Evolutionary conservation across 1,140 invertebrate species (phyloP), one percentile per base, ranked within the genome.

Genomic region (Trachelipus rathkii): DNA sequence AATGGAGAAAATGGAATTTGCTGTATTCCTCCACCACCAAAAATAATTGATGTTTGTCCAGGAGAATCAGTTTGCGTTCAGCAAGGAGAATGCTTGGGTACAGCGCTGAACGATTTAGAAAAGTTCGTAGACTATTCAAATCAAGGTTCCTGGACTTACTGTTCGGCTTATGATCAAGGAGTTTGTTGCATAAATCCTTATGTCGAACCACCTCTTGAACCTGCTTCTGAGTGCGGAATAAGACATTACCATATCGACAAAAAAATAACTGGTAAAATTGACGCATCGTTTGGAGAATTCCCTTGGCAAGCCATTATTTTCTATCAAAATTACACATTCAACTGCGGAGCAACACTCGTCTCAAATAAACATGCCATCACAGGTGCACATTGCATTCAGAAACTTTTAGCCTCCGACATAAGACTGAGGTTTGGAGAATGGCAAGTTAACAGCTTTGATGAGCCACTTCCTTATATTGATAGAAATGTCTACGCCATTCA

Each of bases 371-470:
- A 85, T 15, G 83, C 88, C 0, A 81, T 89, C 0, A n/a, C 88
- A 9, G 88, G 89, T 13, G 87, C 87, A 0, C 87, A 89, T 78
- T 88, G 87, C 73, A 81, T 88, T 50, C 50, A 69, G 8, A 45
- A 71, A 2, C 10, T 60, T 11, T 44, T 46, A 15, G 21, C 50
- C 7, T 33, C 24, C 3, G 53, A 72, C 10, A 23, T 90, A 53
- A 86, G 86, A 79, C 84, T 89, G 11, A 85, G 90, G 19, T 89
- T 90, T 5, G 91, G 84, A 0, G 85, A 86, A 79, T 85, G 84
- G 83, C 83, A 85, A 72, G 84, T 84, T 5, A 81, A 85, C 70
- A 83, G 76, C 9, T 81, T 77, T 10, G 77, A 78, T 10, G 85
- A 85, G 72, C 82, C 82, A 44, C 78, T 78, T 69, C 82, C 83